Evolutionary conservation across 92 coral and sea anemone genomes (phyloP), one percentile per base, ranked within the genome.

Genomic region (Muricea muricata): DNA sequence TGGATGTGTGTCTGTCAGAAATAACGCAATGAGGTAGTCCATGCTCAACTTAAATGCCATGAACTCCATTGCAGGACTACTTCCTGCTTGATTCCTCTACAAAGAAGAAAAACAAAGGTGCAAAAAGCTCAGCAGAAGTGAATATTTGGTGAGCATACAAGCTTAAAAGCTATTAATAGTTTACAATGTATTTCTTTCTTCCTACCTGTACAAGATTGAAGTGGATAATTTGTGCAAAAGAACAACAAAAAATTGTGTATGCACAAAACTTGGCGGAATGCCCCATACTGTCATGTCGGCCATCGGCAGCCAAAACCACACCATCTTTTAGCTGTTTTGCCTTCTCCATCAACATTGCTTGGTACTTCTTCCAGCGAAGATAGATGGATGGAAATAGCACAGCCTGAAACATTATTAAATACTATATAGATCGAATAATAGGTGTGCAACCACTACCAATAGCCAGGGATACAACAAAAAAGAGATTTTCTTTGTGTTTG

Each of bases 1-100:
- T 91, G 35, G 78, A 33, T 13, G 78, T 75, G 33, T 89, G 92
- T 30, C 86, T 39, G 75, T 86, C 86, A 10, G 90, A 86, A 5
- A 86, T 70, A n/a, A 86, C 79, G 7, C 84, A 42, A 87, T 72
- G 25, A 87, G 60, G 68, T 56, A 65, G 14, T 42, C 52, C 83
- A 87, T 81, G 42, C 78, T 73, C 20, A 32, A 46, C 17, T 81
- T 40, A 29, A 87, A 87, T 12, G 33, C 68, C 41, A 63, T 45
- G 32, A 60, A 81, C 20, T 87, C 91, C 91, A 82, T 82, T 7
- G 79, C 79, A 10, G 65, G 80, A 29, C 65, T 75, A 40, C 80
- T 75, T 48, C 80, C 80, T 48, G 80, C 80, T 26, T 75, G 65
- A 25, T 75, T 75, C 52, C 80, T 75, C 80, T 75, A 21, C 14